Base-by-base conservation (phyloP, 2,113 vertebrate species). In the Onychostoma macrolepis region DNA sequence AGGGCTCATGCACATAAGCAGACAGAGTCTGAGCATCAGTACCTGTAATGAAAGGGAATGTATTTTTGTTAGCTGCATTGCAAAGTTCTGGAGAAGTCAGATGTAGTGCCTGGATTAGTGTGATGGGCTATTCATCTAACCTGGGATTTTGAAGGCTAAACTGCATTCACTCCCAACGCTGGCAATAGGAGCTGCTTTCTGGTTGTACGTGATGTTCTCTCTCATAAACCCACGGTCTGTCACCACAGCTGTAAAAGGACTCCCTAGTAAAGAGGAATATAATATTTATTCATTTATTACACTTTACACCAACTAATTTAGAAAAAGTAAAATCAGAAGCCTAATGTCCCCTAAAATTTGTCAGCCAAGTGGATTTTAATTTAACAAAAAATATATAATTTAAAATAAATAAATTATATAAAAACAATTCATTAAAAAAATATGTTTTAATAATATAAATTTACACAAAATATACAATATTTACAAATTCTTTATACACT, bases 101-200 rank as follows among this genome's bases (percentile, higher is more conserved):
- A 78, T 30, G 19, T 9, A 78, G 76, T 21, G n/a, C 7, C 2
- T 53, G 76, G 76, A 78, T 53, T 78, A 19, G 7, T 30, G 43
- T 53, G 15, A 78, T 78, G 28, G 30, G 45, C 43, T 78, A 78
- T 53, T 78, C 17, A 78, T 78, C 76, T 78, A 30, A 97, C 96
- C 96, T 92, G 96, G 95, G 87, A 97, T 96, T 93, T 97, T 97
- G 58, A 97, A 90, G 89, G 95, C 96, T 87, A 97, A 94, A 89
- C 96, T 96, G 85, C 96, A 97, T 83, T 96, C 94, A 76, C 96
- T 96, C 72, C 96, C 96, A 7, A 97, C 95, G 7, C 94, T 95
- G 45, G 84, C 96, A 83, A 96, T 94, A 7, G 94, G 0, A 95
- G 95, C 28, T 77, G 96, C 95, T 30, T 95, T 93, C 72, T 95